Evolutionary conservation across 2,888 invertebrate genomes (phyloP).

Genomic region (Drosophila heteroneura): DNA sequence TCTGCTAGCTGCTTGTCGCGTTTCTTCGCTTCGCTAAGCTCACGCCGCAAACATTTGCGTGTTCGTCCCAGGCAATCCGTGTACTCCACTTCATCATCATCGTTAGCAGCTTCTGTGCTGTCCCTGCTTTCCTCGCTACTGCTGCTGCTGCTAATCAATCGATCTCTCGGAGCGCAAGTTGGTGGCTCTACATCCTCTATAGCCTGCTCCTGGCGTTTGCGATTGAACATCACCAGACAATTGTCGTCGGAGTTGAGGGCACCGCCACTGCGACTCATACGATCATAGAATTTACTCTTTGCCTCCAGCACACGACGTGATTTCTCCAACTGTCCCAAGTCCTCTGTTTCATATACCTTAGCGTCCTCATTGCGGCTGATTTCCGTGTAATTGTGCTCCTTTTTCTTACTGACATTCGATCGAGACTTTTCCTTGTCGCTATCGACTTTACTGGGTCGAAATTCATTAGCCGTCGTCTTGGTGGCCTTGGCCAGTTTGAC

Average conservation of each 20-base stretch:
- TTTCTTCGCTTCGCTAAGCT: constrained; percentile 89
- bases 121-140: constrained; percentile 83
- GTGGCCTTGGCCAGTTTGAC: constrained; percentile 88
- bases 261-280: constrained; percentile 84
- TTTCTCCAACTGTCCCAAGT: constrained; percentile 83
- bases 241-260: constrained; percentile 84
- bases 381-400: constrained; percentile 53
- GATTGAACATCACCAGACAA: constrained; percentile 84
- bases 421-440: constrained; percentile 35
- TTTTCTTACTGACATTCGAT: constrained; percentile 30
- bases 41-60: constrained; percentile 92
- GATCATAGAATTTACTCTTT: constrained; percentile 85
- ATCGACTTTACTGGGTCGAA: constrained; percentile 84
- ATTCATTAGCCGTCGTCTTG: constrained; percentile 86
- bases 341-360: constrained; percentile 81
- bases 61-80: constrained; percentile 95
- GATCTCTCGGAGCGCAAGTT: background rate
- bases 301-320: constrained; percentile 85
- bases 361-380: constrained; percentile 81
- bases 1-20: constrained; percentile 87
- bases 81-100: constrained; percentile 93
- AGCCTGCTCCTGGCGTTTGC: constrained; percentile 82
- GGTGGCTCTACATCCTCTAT: constrained; percentile 2
- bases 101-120: constrained; percentile 76
- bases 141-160: constrained; percentile 73